Percentiles rank a stretch among this genome's conserved stretches.
phyloP scores from a whole-genome alignment of 2,113 vertebrate species.

The Anhinga anhinga region DNA sequence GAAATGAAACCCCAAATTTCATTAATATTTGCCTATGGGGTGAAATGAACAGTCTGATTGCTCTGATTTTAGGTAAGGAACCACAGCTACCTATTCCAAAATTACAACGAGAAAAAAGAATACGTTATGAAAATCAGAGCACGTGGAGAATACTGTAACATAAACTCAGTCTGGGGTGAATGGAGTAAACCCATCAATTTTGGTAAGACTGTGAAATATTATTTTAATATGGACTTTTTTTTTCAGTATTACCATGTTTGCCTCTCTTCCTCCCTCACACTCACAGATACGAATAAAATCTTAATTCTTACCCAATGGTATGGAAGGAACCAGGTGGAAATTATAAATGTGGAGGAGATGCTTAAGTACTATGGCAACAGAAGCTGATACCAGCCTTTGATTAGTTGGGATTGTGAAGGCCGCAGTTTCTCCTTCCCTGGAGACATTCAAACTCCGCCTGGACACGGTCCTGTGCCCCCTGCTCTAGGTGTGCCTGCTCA shows the following conservation, averaged over 20 bases:
- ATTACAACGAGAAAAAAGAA: neutral
- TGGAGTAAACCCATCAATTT: constrained; percentile 58
- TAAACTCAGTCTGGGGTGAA: neutral
- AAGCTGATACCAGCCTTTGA: neutral
- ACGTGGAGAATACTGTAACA: fast-evolving
- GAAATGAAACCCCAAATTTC: neutral
- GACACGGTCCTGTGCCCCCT: too few relatives aligned
- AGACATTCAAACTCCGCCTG: too few relatives aligned
- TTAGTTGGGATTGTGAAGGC: neutral
- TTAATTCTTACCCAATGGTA: neutral
- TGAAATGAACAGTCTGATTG: neutral
- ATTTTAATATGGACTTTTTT: neutral
- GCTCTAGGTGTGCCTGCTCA: too few relatives aligned
- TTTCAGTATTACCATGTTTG: neutral
- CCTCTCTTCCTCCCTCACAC: neutral
- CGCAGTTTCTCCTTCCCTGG: neutral
- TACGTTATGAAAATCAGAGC: constrained; percentile 45
- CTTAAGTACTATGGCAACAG: neutral
- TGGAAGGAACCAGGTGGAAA: neutral
- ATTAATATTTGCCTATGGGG: neutral
- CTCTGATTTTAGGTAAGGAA: constrained; percentile 1
- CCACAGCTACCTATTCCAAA: neutral
- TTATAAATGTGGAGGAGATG: neutral
- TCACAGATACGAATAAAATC: neutral
- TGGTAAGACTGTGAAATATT: constrained; percentile 14